Conservation (phyloP, 1,140 invertebrate species). For the fruit fly (Drosophila melanogaster) region Release_6_plus_ISO1_MT NT_033777.3:28113501-28114000, state of each 20-base stretch:
- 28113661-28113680: constrained; percentile 2
- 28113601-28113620: constrained; percentile 29
- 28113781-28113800: constrained; percentile 52
- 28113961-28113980: constrained; percentile 37
- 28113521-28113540: constrained; percentile 48
- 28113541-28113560: constrained; percentile 51
- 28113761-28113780: constrained; percentile 83
- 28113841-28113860: constrained; percentile 77
- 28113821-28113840: constrained; percentile 5
- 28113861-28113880: constrained; percentile 83
- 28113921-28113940: constrained; percentile 61
- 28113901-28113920: constrained; percentile 83
- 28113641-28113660: constrained; percentile 35
- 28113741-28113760: constrained; percentile 83
- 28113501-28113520: constrained; percentile 51
- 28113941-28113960: constrained; percentile 22
- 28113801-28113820: neutral
- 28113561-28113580: constrained; percentile 45
- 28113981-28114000: constrained; percentile 49
- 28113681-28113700: constrained; percentile 10
- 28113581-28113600: constrained; percentile 53
- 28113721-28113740: constrained; percentile 83
- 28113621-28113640: neutral
- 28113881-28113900: constrained; percentile 81
- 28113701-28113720: constrained; percentile 74